Conservation (phyloP, 2,888 invertebrate species). For the Lysandra coridon region DNA sequence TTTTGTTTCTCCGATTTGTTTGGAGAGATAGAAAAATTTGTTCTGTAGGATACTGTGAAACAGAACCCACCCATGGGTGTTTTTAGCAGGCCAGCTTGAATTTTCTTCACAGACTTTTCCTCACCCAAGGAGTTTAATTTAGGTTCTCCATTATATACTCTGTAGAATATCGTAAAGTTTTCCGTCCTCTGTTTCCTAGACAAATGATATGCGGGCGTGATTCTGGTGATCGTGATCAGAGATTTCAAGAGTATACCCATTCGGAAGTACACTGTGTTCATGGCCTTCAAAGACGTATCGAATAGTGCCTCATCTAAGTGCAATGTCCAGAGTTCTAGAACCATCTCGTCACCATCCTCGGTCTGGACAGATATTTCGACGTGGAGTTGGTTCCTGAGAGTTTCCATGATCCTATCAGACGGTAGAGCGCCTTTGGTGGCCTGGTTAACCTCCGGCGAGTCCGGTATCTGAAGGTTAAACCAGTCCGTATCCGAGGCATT, state of each 20-base stretch:
- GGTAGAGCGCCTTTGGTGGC: conserved; percentile 89
- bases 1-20: conserved; percentile 85
- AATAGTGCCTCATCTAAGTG: conserved; percentile 84
- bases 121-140: conserved; percentile 88
- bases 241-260: conserved; percentile 96
- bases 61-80: conserved; percentile 93
- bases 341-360: conserved; percentile 94
- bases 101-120: conserved; percentile 83
- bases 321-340: conserved; percentile 94
- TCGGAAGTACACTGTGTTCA: conserved; percentile 93
- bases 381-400: conserved; percentile 84
- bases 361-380: conserved; percentile 95
- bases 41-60: conserved; percentile 92
- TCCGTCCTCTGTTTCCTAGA: conserved; percentile 93
- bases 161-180: conserved; percentile 94
- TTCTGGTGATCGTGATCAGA: conserved; percentile 92
- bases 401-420: conserved; percentile 69
- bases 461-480: conserved; percentile 94
- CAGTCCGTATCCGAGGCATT: conserved; percentile 90
- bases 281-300: conserved; percentile 84
- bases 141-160: conserved; percentile 90
- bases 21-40: conserved; percentile 95
- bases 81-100: conserved; percentile 91
- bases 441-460: conserved; percentile 90
- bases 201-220: conserved; percentile 95